These are phyloP conservation scores for Motacilla tschutschensis DNA, from an alignment of 2,113 vertebrate species.

Conservation along the genomic window DNA sequence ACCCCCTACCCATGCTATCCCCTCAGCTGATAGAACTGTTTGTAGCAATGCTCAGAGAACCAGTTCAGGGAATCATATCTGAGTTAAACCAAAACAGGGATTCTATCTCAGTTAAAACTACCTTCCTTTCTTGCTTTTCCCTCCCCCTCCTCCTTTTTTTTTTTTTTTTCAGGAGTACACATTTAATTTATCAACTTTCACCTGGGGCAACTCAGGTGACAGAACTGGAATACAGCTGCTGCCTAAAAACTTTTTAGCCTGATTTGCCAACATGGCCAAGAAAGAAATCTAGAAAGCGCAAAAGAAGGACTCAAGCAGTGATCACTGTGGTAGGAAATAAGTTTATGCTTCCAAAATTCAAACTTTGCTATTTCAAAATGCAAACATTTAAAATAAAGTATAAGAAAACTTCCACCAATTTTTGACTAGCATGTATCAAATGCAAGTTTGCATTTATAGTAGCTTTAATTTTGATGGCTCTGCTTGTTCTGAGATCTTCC, in stretches of 20 bases:
- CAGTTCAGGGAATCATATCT: background rate
- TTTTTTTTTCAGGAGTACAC: background rate
- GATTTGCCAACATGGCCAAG: background rate
- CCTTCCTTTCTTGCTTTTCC: background rate
- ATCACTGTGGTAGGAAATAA: background rate
- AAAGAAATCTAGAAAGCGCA: background rate
- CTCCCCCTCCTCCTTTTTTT: accelerated
- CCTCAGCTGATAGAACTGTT: background rate
- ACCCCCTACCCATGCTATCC: background rate
- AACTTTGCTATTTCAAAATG: background rate
- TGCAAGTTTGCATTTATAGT: accelerated
- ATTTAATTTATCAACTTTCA: background rate
- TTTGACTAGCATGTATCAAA: background rate
- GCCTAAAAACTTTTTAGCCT: background rate
- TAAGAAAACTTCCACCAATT: background rate
- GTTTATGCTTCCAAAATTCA: background rate
- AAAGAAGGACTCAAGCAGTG: background rate
- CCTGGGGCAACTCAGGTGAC: background rate
- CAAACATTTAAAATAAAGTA: background rate
- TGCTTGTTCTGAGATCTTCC: background rate
- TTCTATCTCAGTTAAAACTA: background rate
- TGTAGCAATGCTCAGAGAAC: background rate
- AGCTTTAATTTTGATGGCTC: background rate
- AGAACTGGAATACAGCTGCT: background rate
- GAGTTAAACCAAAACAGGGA: background rate